Evolutionary conservation across 2,888 invertebrate species (phyloP), one percentile per base, ranked within the genome.

Genomic region (Tetanocera ferruginea): DNA sequence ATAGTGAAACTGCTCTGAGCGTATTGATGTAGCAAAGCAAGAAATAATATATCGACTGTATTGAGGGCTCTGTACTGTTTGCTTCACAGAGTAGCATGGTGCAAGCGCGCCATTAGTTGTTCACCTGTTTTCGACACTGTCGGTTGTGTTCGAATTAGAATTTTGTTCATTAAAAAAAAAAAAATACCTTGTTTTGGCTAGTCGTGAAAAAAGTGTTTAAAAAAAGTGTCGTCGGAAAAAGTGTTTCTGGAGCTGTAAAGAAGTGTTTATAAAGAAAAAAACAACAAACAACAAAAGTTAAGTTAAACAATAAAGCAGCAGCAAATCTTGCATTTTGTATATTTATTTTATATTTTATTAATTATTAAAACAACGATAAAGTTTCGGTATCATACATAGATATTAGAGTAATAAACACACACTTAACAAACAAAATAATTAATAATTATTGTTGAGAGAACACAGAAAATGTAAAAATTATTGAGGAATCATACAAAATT

Each of bases 391-490:
- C 37, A 72, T 69, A 43, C 67, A 49, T 64, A 77, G 66, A 62
- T 72, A 75, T 78, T 72, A 79, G 49, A 77, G 11, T 66, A 76
- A 78, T 69, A 76, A 76, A 73, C 60, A 79, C 70, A 79, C 74
- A 83, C 82, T 84, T 82, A 83, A 78, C 79, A 79, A 82, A 83
- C 52, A 69, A 55, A 34, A 62, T 49, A 60, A 79, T 57, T 37
- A 37, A 25, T 77, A 55, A 64, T 73, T 43, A 64, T 73, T 43
- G 3, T 57, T 37, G 28, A 23, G 28, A 67, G 76, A 81, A 83
- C 73, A 80, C 52, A 81, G 76, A 82, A 73, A 81, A 83, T 80
- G 83, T 84, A 78, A 80, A 81, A 81, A 43, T 49, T 49, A 62
- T 64, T 78, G 37, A 43, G 43, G 43, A 43, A 43, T 51, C 34